Conservation (phyloP, 2,113 vertebrate species). For the Gasterosteus nipponicus region DNA sequence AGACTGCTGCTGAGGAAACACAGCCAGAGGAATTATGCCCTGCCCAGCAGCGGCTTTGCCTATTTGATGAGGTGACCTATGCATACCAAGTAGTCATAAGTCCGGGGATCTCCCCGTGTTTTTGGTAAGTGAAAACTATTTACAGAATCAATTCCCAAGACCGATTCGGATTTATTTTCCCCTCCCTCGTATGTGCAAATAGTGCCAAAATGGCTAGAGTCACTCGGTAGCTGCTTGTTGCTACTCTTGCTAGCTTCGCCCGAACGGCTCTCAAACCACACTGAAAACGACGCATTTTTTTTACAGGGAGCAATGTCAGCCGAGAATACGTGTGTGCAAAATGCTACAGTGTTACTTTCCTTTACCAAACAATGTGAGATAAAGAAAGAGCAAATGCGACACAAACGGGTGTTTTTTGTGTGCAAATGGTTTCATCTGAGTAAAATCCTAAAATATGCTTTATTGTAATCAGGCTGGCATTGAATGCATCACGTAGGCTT, state of each 20-base stretch:
- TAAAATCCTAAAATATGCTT: neutral
- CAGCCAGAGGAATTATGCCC: conserved; percentile 55
- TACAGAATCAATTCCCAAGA: conserved; percentile 2
- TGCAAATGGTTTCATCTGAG: conserved; percentile 1
- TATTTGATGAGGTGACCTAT: conserved; percentile 73
- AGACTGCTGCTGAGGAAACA: conserved; percentile 56
- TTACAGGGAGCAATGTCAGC: neutral
- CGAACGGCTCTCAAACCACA: neutral
- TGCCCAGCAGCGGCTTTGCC: conserved; percentile 57
- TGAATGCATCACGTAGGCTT: neutral
- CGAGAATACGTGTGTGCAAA: neutral
- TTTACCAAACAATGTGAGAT: neutral
- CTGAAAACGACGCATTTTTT: neutral
- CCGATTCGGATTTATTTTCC: conserved; percentile 25
- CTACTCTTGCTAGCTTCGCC: conserved; percentile 62
- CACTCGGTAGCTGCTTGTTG: conserved; percentile 62
- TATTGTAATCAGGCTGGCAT: neutral
- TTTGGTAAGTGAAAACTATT: conserved; percentile 75
- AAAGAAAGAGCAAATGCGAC: conserved; percentile 40
- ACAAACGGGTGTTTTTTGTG: neutral
- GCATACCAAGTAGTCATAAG: conserved; percentile 65
- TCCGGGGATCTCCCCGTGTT: conserved; percentile 76
- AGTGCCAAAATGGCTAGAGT: conserved; percentile 63
- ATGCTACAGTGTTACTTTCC: neutral
- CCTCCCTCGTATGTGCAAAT: conserved; percentile 50